Conservation (phyloP, 2,797 vertebrate genomes). For the Typhlichthys eigenmanni region DNA sequence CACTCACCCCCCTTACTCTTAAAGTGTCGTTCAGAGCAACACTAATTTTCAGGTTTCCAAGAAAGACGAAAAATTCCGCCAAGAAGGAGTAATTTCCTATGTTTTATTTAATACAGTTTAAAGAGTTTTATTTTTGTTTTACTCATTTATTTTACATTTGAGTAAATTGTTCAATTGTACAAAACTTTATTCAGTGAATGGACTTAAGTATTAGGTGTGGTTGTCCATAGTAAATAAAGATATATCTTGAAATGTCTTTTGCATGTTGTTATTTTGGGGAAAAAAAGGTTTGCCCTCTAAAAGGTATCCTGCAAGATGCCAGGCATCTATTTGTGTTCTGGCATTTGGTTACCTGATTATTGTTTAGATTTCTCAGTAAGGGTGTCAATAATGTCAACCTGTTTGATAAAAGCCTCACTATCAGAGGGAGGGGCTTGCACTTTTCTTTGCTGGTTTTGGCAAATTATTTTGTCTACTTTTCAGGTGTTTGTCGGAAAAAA, state of each 20-base stretch:
- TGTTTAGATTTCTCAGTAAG: too few species aligned
- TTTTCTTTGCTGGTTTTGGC: too few species aligned
- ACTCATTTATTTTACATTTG: constrained; percentile 44
- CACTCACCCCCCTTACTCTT: constrained; percentile 46
- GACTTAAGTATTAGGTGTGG: constrained; percentile 75
- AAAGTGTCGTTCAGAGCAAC: constrained; percentile 57
- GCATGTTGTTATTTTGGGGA: constrained; percentile 14
- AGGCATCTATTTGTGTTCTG: too few species aligned
- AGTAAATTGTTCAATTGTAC: constrained; percentile 76
- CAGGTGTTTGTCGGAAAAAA: too few species aligned
- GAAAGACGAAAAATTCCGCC: constrained; percentile 48
- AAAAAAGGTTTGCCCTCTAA: too few species aligned
- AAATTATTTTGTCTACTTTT: too few species aligned
- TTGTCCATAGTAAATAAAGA: constrained; percentile 79
- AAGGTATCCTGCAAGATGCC: too few species aligned
- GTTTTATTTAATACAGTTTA: constrained; percentile 58
- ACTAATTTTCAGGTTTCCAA: constrained; percentile 68
- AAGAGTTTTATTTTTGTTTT: constrained; percentile 59
- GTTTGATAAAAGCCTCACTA: too few species aligned
- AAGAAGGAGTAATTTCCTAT: constrained; percentile 59
- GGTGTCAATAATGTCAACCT: too few species aligned
- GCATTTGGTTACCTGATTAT: too few species aligned
- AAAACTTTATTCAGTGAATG: constrained; percentile 68
- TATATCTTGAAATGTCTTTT: constrained; percentile 54
- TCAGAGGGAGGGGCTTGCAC: too few species aligned